phyloP scores from a whole-genome alignment of 2,888 invertebrate species.

The Petrolisthes cinctipes region DNA sequence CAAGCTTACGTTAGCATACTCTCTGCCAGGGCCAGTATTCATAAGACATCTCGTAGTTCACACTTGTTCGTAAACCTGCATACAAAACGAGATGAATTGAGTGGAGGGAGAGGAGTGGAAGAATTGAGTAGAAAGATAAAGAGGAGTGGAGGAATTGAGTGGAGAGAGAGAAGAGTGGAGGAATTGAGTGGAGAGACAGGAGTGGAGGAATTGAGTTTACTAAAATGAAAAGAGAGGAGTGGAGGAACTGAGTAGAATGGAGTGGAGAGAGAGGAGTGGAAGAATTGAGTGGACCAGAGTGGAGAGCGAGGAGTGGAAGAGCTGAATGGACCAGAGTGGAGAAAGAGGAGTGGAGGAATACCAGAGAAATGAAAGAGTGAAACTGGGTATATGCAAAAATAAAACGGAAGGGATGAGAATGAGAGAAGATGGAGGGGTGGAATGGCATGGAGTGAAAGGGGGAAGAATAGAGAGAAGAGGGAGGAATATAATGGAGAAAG shows the following conservation, averaged over 20 bases:
- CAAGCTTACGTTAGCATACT: no score
- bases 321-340: not conserved
- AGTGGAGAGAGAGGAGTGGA: not conserved
- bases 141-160: not conserved
- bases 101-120: no score
- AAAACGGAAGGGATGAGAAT: not conserved
- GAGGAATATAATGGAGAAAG: not conserved
- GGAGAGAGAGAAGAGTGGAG: not conserved
- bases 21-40: no score
- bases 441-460: not conserved
- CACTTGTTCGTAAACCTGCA: no score
- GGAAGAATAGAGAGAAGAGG: not conserved
- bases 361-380: not conserved
- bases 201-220: not conserved
- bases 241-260: not conserved
- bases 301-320: not conserved
- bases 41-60: no score
- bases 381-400: not conserved
- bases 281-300: not conserved
- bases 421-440: not conserved
- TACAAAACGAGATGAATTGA: no score
- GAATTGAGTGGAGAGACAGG: not conserved
- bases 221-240: no score
- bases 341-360: not conserved
- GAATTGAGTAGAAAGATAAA: not conserved